These are phyloP conservation scores for Lophura nycthemera DNA, from an alignment of 2,113 vertebrate species.

Conservation along the genomic window DNA sequence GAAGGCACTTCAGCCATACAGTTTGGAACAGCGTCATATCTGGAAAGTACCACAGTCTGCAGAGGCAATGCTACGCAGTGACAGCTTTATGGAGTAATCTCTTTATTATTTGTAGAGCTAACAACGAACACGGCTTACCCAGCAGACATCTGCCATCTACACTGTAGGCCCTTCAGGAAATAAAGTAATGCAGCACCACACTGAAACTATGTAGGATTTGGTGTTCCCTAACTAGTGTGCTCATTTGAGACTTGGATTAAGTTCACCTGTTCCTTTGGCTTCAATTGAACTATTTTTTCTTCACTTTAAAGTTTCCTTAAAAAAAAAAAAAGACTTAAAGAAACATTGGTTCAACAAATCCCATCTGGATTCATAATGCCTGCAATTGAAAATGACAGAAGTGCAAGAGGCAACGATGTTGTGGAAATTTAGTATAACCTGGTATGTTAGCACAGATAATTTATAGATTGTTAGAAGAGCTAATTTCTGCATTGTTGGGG, in stretches of 20 bases:
- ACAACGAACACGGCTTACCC: background rate
- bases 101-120: constrained; percentile 17
- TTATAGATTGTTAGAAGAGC: background rate
- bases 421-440: constrained; percentile 23
- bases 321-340: background rate
- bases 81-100: constrained; percentile 35
- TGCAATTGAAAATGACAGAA: background rate
- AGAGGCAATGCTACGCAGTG: background rate
- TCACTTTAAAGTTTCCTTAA: background rate
- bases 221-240: background rate
- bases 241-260: constrained; percentile 19
- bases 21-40: background rate
- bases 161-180: constrained; percentile 15
- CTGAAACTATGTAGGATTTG: background rate
- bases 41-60: background rate
- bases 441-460: background rate
- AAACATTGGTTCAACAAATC: constrained; percentile 36
- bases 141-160: constrained; percentile 23
- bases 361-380: constrained; percentile 48
- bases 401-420: background rate
- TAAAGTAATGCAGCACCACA: background rate
- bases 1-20: background rate
- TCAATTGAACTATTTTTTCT: background rate
- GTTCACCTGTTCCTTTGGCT: constrained; percentile 37
- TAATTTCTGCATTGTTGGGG: background rate